Evolutionary conservation across 1,140 invertebrate genomes (phyloP).

Genomic region (Grapholita molesta): DNA sequence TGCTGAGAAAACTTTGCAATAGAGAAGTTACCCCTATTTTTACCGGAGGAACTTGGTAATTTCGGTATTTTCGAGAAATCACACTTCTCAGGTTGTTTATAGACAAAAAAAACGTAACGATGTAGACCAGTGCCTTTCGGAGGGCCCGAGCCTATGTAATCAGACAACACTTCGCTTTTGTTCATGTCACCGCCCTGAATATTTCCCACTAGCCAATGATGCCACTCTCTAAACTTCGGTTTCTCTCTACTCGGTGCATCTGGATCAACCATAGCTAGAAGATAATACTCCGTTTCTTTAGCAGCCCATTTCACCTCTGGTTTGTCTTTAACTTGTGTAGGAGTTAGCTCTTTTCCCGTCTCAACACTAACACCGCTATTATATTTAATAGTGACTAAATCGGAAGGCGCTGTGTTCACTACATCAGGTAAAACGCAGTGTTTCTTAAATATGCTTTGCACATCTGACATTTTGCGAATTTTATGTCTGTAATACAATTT

Average conservation of each 20-base stretch:
- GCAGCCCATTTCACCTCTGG: conserved; percentile 58
- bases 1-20: conserved; percentile 27
- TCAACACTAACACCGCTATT: conserved; percentile 30
- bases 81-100: conserved; percentile 35
- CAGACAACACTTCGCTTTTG: conserved; percentile 86
- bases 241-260: conserved; percentile 92
- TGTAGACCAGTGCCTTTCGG: conserved; percentile 91
- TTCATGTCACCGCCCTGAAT: conserved; percentile 88
- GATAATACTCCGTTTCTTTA: conserved; percentile 81
- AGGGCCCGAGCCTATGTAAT: conserved; percentile 92
- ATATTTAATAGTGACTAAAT: conserved; percentile 50
- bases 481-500: not conserved
- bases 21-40: conserved; percentile 22
- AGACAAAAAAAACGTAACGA: conserved; percentile 68
- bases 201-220: conserved; percentile 95
- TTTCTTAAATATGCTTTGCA: conserved; percentile 58
- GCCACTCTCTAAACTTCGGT: conserved; percentile 92
- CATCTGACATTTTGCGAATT: conserved; percentile 38
- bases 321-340: conserved; percentile 58
- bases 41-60: conserved; percentile 15
- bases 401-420: conserved; percentile 51
- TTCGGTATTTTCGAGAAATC: conserved; percentile 36
- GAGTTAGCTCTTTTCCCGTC: not conserved
- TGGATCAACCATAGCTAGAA: conserved; percentile 91
- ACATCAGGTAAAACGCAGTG: conserved; percentile 62